A percentile compares a stretch with the other conserved stretches of the same genome.
These are phyloP conservation scores for Psittacara wagleri DNA, from an alignment of 2,113 vertebrate species.

Conservation along the genomic window DNA sequence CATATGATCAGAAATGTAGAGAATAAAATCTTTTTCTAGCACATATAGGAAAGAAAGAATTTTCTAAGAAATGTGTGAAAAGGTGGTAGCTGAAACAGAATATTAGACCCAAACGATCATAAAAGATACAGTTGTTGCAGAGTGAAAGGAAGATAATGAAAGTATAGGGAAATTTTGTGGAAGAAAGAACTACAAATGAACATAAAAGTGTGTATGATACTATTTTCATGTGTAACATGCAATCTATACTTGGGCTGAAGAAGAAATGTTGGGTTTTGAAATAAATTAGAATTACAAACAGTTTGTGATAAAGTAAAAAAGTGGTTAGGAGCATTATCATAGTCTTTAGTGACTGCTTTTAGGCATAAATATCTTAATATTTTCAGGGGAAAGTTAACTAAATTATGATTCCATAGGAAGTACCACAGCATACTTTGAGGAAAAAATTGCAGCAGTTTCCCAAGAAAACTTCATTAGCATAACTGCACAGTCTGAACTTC, in stretches of 20 bases:
- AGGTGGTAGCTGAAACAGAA: not conserved
- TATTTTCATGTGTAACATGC: not conserved
- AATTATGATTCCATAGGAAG: not conserved
- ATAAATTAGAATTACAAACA: not conserved
- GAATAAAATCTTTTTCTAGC: not conserved
- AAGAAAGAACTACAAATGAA: not conserved
- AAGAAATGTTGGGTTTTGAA: not conserved
- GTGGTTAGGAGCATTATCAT: not conserved
- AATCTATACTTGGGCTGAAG: not conserved
- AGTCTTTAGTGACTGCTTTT: not conserved
- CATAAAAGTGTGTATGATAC: not conserved
- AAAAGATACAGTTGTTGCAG: not conserved
- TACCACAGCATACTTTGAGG: not conserved
- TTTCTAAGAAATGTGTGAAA: not conserved
- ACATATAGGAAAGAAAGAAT: not conserved
- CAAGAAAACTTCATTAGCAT: not conserved
- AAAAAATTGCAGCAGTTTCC: not conserved
- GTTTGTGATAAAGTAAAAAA: not conserved
- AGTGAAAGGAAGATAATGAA: not conserved
- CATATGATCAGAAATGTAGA: not conserved
- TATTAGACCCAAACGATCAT: not conserved
- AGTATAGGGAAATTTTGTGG: not conserved
- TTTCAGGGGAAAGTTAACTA: not conserved
- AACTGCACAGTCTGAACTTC: not conserved
- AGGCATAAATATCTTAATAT: not conserved